These are phyloP conservation scores for Typhlichthys eigenmanni DNA, from an alignment of 2,797 vertebrate genomes.

Conservation along the genomic window DNA sequence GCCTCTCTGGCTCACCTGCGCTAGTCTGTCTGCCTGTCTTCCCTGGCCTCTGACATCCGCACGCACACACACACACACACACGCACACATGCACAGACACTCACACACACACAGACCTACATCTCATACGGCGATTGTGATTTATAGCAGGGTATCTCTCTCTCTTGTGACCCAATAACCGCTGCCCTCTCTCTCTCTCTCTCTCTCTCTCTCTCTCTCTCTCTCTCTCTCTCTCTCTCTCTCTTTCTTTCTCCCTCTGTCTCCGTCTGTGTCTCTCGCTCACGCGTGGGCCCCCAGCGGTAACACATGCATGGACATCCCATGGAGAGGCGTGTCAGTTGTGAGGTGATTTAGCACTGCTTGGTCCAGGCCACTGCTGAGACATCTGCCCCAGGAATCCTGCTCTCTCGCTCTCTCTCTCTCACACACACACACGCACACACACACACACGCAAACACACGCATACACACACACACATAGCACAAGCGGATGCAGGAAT, in stretches of 20 bases:
- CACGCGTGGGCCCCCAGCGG: constrained; percentile 55
- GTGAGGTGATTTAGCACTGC: constrained; percentile 77
- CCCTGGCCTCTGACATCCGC: constrained; percentile 7
- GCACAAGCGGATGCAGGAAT: constrained; percentile 3
- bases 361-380: constrained; percentile 69
- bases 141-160: constrained; percentile 65
- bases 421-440: constrained; percentile 24
- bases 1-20: constrained; percentile 73
- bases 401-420: constrained; percentile 25
- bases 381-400: constrained; percentile 80
- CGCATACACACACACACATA: too few relatives aligned
- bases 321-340: constrained; percentile 73
- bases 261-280: constrained; percentile 1
- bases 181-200: constrained; percentile 21
- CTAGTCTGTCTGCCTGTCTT: constrained; percentile 65
- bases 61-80: constrained; percentile 25
- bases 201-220: constrained; percentile 19
- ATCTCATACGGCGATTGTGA: constrained; percentile 59
- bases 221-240: constrained; percentile 13
- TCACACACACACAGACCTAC: constrained; percentile 3
- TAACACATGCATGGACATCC: constrained; percentile 80
- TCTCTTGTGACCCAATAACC: constrained; percentile 53
- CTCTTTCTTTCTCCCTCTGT: not conserved
- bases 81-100: constrained; percentile 26
- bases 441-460: constrained; percentile 13